Conservation (phyloP, 2,797 vertebrate genomes). For the Anabas testudineus region DNA sequence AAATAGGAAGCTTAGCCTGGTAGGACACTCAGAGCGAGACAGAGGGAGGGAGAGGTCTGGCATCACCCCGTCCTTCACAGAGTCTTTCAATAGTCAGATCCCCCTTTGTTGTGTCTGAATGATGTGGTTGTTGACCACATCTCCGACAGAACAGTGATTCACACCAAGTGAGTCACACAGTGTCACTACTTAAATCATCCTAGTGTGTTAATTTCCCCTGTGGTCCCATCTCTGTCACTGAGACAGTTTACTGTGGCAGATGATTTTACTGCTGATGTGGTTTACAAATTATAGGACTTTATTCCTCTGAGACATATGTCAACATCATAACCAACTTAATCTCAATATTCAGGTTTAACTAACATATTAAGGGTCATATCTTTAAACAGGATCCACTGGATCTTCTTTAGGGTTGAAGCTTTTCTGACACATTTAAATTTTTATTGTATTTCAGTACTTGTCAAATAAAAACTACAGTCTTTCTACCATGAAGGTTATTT, state of each 20-base stretch:
- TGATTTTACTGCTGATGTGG: neutral
- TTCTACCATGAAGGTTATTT: slow-evolving; percentile 48
- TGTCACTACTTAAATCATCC: slow-evolving; percentile 32
- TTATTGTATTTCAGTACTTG: slow-evolving; percentile 4
- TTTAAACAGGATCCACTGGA: neutral
- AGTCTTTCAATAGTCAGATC: slow-evolving; percentile 17
- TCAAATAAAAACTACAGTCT: slow-evolving; percentile 8
- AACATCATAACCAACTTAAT: neutral
- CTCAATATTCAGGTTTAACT: neutral
- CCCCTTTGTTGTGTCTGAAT: slow-evolving; percentile 44
- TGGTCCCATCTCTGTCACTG: slow-evolving; percentile 28
- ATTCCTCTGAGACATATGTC: neutral
- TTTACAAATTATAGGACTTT: neutral
- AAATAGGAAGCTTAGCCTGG: neutral
- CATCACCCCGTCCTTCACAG: neutral
- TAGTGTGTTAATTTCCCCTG: slow-evolving; percentile 9
- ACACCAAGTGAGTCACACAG: slow-evolving; percentile 44
- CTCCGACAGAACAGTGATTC: slow-evolving; percentile 44
- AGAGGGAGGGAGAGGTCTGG: neutral
- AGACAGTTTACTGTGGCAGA: slow-evolving; percentile 4
- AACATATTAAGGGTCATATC: neutral
- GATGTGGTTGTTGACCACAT: slow-evolving; percentile 27
- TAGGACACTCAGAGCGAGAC: neutral
- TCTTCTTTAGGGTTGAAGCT: neutral
- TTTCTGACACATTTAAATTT: neutral